Evolutionary conservation across 2,888 invertebrate species (phyloP), one percentile per base, ranked within the genome.

Genomic region (Mesochorus sp.): DNA sequence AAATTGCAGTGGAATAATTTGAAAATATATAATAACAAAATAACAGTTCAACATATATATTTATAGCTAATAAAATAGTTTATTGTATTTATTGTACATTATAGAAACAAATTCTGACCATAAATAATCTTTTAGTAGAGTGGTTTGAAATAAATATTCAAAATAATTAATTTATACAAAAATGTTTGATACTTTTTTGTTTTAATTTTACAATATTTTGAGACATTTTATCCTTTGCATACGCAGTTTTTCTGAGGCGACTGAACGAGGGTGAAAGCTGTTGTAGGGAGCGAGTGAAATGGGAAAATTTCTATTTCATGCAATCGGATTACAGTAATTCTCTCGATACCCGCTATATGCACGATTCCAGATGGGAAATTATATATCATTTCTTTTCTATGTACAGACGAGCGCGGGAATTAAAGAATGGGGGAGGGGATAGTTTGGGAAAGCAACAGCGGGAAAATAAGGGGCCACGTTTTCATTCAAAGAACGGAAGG

Each of bases 311-410:
- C 31, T 34, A 31, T 21, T 70, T 59, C 39, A 47, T 57, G 14
- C 26, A 47, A 59, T 70, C 37, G 37, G 70, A 59, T 70, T 70
- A 70, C 19, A 49, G 26, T 59, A 37, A 70, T 59, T 21, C 49
- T 49, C 14, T 42, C 47, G 31, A 37, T 24, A 4, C 6, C 37
- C 24, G n/a, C 21, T 47, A 34, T n/a, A 59, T 17, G 26, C 42
- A 26, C 17, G 49, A 70, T 70, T 70, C 6, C n/a, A 26, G n/a
- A 19, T 26, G 31, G 53, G n/a, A 62, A 42, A 62, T 71, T 21
- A 42, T 53, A 39, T 53, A 44, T 42, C 53, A 34, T 31, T 34
- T 17, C 26, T 24, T 1, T 10, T 10, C 37, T 51, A 8, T 31
- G 1, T 1, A 31, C 47, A 10, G 26, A 26, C n/a, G 44, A 44